Percentiles rank a stretch among this genome's conserved stretches.
Evolutionary conservation across 2,888 invertebrate species (phyloP).

Genomic region (Polylopha cassiicola): DNA sequence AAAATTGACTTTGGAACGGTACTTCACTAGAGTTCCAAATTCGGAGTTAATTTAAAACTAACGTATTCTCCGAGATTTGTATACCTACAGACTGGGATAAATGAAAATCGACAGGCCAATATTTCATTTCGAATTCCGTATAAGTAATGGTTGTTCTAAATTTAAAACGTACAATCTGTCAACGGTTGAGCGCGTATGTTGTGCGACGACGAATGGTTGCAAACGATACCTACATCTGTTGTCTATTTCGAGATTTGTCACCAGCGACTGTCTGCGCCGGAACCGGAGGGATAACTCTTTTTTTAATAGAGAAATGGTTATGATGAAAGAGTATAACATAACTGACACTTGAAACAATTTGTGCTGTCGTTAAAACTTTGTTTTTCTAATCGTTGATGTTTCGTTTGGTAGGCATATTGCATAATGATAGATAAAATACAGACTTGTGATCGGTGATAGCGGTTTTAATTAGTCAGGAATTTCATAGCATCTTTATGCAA

Average conservation of each 20-base stretch:
- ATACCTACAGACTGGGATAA: constrained; percentile 21
- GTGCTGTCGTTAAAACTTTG: not conserved
- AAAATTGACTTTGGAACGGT: constrained; percentile 29
- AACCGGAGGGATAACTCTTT: constrained; percentile 58
- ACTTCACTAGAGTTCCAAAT: constrained; percentile 10
- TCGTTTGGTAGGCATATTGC: too few relatives aligned
- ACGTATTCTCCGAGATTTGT: not conserved
- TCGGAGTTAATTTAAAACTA: constrained; percentile 6
- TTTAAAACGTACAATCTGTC: constrained; percentile 73
- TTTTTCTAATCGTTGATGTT: too few relatives aligned
- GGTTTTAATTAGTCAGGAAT: too few relatives aligned
- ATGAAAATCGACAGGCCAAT: constrained; percentile 58
- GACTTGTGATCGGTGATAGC: too few relatives aligned
- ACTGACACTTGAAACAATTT: constrained; percentile 25
- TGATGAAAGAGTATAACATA: constrained; percentile 37
- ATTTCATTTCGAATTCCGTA: constrained; percentile 65
- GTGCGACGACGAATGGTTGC: constrained; percentile 70
- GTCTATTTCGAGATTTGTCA: constrained; percentile 73
- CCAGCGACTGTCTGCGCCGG: constrained; percentile 60
- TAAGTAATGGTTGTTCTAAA: constrained; percentile 68
- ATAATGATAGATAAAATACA: too few relatives aligned
- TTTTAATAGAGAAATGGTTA: constrained; percentile 36
- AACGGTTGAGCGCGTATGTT: constrained; percentile 71
- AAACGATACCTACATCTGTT: constrained; percentile 69
- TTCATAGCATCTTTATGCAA: too few relatives aligned